Conservation (phyloP, 2,888 invertebrate genomes). For the Phortica okadai region DNA sequence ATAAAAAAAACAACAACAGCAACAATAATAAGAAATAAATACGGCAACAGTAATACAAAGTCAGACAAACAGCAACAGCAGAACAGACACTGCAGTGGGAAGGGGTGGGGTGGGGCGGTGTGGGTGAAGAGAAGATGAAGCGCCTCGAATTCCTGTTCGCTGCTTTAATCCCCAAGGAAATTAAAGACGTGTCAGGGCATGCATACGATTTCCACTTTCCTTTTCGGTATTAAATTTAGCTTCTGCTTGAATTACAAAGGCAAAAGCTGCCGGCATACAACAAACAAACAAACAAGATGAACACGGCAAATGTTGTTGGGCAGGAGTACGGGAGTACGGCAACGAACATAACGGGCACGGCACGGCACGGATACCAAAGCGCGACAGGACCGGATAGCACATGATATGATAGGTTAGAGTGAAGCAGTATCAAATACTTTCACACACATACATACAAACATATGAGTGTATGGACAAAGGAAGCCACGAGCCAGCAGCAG, state of each 20-base stretch:
- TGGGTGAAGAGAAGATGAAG: not conserved
- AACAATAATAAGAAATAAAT: not conserved
- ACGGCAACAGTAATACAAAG: not conserved
- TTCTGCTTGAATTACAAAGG: conserved; percentile 31
- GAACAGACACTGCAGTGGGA: not conserved
- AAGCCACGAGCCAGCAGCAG: too few relatives aligned
- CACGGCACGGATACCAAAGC: too few relatives aligned
- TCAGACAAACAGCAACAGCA: conserved; percentile 12
- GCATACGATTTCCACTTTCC: conserved; percentile 33
- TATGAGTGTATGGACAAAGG: too few relatives aligned
- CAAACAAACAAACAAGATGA: not conserved
- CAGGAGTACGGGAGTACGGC: not conserved
- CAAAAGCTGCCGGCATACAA: conserved; percentile 3
- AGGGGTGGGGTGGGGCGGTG: too few relatives aligned
- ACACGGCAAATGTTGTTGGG: not conserved
- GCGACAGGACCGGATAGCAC: too few relatives aligned
- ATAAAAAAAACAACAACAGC: not conserved
- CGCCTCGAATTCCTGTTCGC: conserved; percentile 18
- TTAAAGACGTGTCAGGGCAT: conserved; percentile 33
- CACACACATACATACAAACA: too few relatives aligned
- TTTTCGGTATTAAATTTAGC: conserved; percentile 32
- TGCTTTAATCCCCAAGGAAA: conserved; percentile 31
- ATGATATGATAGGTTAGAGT: too few relatives aligned
- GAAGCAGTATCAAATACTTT: too few relatives aligned
- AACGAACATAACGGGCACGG: not conserved